phyloP scores from a whole-genome alignment of 2,113 vertebrate species.

The Hydrolagus affinis region DNA sequence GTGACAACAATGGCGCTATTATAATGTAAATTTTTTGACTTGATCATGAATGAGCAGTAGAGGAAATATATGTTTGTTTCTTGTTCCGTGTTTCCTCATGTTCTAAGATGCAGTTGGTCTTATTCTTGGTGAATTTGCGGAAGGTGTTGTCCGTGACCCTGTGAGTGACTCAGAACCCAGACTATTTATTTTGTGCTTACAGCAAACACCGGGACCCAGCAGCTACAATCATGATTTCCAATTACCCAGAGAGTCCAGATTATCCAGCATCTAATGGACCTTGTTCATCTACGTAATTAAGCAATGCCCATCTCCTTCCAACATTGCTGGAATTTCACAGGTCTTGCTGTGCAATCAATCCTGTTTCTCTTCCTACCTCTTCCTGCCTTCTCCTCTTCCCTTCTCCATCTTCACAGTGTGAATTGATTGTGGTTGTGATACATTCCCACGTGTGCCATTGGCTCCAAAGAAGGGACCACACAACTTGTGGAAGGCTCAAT shows the following conservation, averaged over 20 bases:
- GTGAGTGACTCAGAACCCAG: neutral
- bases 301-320: neutral
- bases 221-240: conserved; percentile 46
- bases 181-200: conserved; percentile 36
- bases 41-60: too few relatives aligned
- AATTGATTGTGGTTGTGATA: neutral
- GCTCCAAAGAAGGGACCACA: too few relatives aligned
- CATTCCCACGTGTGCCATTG: neutral
- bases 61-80: too few relatives aligned
- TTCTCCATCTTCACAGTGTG: neutral
- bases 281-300: neutral
- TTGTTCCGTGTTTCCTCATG: too few relatives aligned
- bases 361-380: too few relatives aligned
- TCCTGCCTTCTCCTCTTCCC: too few relatives aligned
- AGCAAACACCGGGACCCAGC: conserved; percentile 61
- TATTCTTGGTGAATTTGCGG: too few relatives aligned
- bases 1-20: too few relatives aligned
- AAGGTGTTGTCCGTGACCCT: neutral
- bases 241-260: conserved; percentile 41
- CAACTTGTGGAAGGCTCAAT: too few relatives aligned
- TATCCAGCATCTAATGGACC: too few relatives aligned
- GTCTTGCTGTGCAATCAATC: neutral
- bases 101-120: too few relatives aligned
- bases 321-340: neutral
- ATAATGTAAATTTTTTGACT: too few relatives aligned